Percentiles rank a stretch among this genome's conserved stretches.
Evolutionary conservation across 64 coral and sea anemone species (phyloP).

Genomic region (Porites australiensis): DNA sequence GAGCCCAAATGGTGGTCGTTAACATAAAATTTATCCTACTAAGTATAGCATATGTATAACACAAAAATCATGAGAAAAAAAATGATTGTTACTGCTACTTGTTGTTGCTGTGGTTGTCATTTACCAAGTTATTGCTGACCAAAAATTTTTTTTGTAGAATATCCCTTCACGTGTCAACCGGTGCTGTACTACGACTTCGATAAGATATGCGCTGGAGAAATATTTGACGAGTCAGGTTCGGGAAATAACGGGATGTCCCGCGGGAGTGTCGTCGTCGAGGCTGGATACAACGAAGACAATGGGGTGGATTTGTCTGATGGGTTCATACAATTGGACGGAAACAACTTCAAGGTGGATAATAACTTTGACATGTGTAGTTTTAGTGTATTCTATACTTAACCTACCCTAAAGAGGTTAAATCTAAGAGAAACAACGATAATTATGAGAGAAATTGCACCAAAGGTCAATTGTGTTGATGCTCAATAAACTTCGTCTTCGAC

Average conservation of each 20-base stretch:
- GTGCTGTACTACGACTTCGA: constrained; percentile 93
- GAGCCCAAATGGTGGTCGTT: too few species aligned
- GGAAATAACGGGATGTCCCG: constrained; percentile 83
- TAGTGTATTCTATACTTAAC: neutral
- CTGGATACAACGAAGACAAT: constrained; percentile 81
- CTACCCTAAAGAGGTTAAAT: too few species aligned
- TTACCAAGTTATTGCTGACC: too few species aligned
- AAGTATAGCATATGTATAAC: too few species aligned
- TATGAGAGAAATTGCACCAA: too few species aligned
- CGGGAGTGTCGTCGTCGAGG: constrained; percentile 59
- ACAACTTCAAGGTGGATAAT: constrained; percentile 51
- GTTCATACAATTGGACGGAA: constrained; percentile 85
- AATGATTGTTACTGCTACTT: too few species aligned
- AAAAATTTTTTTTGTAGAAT: constrained; percentile 38
- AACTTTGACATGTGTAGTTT: neutral
- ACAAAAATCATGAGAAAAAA: too few species aligned
- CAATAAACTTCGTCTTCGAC: too few species aligned
- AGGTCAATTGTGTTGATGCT: too few species aligned
- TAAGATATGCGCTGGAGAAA: constrained; percentile 81
- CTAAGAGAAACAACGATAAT: too few species aligned
- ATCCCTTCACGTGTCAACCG: constrained; percentile 84
- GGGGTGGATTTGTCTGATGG: constrained; percentile 74
- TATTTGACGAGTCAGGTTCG: constrained; percentile 92
- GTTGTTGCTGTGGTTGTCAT: too few species aligned
- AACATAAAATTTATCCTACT: too few species aligned